Evolutionary conservation across 2,888 invertebrate genomes (phyloP).

Genomic region (Catocala fraxini): DNA sequence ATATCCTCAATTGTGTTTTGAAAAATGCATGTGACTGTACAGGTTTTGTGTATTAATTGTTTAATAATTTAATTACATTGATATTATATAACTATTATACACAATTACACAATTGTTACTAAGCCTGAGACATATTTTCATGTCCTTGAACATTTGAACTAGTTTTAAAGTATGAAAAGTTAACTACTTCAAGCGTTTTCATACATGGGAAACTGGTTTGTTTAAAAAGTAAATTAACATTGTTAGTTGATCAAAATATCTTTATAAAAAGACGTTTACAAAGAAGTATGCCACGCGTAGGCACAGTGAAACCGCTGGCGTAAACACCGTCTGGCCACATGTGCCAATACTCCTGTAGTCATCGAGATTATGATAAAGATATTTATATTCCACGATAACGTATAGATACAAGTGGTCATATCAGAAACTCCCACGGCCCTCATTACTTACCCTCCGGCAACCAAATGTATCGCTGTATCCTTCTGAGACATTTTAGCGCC

Average conservation of each 20-base stretch:
- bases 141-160: no score
- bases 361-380: constrained; percentile 49
- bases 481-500: constrained; percentile 90
- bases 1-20: no score
- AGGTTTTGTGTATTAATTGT: no score
- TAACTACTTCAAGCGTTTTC: no score
- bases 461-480: constrained; percentile 97
- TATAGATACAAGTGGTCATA: constrained; percentile 26
- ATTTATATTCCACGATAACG: constrained; percentile 45
- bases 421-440: constrained; percentile 30
- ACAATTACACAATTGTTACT: no score
- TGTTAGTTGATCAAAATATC: background rate
- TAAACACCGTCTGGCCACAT: constrained; percentile 69
- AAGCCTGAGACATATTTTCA: no score
- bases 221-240: no score
- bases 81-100: no score
- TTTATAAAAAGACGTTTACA: background rate
- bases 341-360: constrained; percentile 57
- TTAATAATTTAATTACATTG: no score
- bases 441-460: constrained; percentile 97
- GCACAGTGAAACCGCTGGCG: constrained; percentile 54
- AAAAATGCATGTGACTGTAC: no score
- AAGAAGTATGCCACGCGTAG: constrained; percentile 51
- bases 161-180: no score
- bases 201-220: no score